Conservation (phyloP, 2,797 vertebrate genomes). For the Takifugu ocellatus region DNA sequence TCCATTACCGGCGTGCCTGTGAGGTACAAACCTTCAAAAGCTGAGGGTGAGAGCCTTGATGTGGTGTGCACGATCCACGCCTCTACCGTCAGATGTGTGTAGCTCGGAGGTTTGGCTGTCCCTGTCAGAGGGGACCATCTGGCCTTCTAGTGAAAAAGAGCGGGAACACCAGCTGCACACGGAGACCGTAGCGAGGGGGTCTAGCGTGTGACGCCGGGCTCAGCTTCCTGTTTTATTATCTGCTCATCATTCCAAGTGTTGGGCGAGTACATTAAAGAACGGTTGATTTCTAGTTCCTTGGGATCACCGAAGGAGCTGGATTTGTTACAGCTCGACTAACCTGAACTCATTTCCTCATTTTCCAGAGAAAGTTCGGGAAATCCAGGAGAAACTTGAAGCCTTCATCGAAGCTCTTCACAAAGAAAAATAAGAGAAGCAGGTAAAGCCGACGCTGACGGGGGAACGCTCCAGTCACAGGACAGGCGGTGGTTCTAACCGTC, state of each 20-base stretch:
- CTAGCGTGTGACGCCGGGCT: no score
- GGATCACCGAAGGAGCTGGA: background rate
- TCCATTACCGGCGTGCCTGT: constrained; percentile 58
- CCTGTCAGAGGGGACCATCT: constrained; percentile 64
- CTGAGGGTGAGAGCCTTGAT: constrained; percentile 52
- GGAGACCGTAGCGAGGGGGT: background rate
- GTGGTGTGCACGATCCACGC: constrained; percentile 55
- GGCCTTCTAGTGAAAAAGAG: constrained; percentile 51
- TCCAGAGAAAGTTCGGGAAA: constrained; percentile 97
- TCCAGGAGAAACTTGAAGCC: constrained; percentile 99
- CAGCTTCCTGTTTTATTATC: no score
- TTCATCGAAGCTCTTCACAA: constrained; percentile 99
- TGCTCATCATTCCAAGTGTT: no score
- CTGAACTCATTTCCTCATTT: constrained; percentile 13
- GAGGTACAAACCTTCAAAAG: constrained; percentile 39
- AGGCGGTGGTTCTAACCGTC: background rate
- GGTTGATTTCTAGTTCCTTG: background rate
- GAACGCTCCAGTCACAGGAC: no score
- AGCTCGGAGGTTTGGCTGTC: constrained; percentile 48
- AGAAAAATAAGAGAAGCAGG: constrained; percentile 83
- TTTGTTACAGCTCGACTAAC: constrained; percentile 1
- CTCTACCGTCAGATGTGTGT: constrained; percentile 61
- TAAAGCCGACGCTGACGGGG: background rate
- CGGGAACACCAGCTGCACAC: constrained; percentile 39
- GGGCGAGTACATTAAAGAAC: no score